Conservation (phyloP, 2,797 vertebrate species). For the Rhinogobio ventralis region DNA sequence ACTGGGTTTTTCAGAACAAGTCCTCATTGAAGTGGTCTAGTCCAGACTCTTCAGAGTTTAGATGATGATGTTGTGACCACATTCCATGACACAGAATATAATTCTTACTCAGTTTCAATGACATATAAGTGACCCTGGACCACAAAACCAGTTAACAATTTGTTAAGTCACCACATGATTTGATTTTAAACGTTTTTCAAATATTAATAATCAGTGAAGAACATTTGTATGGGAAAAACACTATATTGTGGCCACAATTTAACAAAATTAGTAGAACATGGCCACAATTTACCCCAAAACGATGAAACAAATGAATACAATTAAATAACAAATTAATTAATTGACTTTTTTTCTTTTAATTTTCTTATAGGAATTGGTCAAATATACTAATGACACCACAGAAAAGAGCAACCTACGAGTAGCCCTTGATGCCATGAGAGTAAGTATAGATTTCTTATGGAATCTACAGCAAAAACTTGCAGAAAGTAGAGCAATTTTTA, state of each 20-base stretch:
- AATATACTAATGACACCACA: constrained; percentile 85
- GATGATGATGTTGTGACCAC: not conserved
- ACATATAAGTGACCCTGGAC: not conserved
- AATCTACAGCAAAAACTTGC: not conserved
- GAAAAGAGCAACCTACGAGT: constrained; percentile 90
- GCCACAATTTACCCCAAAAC: not conserved
- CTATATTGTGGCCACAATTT: not conserved
- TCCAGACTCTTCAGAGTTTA: not conserved
- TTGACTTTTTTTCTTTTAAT: constrained; percentile 11
- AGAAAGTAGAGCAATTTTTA: not conserved
- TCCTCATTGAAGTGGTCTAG: not conserved
- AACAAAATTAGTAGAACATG: not conserved
- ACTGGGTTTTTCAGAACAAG: not conserved
- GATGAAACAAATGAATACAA: not conserved
- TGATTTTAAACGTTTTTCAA: not conserved
- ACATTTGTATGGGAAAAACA: not conserved
- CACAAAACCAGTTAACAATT: too few relatives aligned
- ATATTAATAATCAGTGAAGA: not conserved
- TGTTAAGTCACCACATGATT: not conserved
- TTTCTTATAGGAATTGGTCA: constrained; percentile 88
- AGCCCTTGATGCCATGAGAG: constrained; percentile 96
- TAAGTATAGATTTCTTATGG: constrained; percentile 60
- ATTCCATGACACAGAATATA: constrained; percentile 1
- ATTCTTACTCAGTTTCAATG: not conserved
- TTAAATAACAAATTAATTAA: not conserved